These are phyloP conservation scores for Folsomia candida DNA, from an alignment of 2,888 invertebrate species.

Conservation along the genomic window DNA sequence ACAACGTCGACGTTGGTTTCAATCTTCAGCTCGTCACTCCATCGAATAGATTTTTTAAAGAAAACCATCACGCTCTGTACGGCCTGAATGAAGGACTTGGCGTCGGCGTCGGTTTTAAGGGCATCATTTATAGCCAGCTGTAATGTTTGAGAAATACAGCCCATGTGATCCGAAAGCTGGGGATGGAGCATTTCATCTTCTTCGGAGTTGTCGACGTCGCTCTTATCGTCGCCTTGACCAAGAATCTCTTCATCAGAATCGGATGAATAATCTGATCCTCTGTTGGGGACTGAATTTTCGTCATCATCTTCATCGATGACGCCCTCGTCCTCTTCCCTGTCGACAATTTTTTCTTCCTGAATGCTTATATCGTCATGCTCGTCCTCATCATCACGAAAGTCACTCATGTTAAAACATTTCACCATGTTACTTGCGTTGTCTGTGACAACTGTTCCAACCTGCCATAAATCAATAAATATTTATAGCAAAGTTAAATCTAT, in stretches of 20 bases:
- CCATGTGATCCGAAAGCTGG: neutral
- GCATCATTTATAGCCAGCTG: constrained; percentile 19
- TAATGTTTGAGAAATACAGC: constrained; percentile 13
- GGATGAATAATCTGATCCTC: neutral
- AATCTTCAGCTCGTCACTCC: neutral
- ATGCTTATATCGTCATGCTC: neutral
- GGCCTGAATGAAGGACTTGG: neutral
- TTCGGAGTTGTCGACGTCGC: neutral
- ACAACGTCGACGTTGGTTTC: neutral
- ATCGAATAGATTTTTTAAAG: constrained; percentile 6
- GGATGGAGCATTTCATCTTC: neutral
- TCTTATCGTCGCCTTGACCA: neutral
- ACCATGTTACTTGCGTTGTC: constrained; percentile 15
- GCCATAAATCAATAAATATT: too few relatives aligned
- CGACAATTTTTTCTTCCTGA: too few relatives aligned
- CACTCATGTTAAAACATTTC: constrained; percentile 1
- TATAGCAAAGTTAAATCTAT: too few relatives aligned
- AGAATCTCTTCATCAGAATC: too few relatives aligned
- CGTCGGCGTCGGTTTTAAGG: neutral
- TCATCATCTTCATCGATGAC: neutral
- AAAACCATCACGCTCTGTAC: constrained; percentile 14
- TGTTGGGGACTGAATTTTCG: neutral
- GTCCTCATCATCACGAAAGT: neutral
- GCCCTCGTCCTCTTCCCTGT: neutral
- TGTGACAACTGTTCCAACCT: constrained; percentile 15